These are phyloP conservation scores for Nematolebias whitei DNA, from an alignment of 2,113 vertebrate genomes.

Conservation along the genomic window DNA sequence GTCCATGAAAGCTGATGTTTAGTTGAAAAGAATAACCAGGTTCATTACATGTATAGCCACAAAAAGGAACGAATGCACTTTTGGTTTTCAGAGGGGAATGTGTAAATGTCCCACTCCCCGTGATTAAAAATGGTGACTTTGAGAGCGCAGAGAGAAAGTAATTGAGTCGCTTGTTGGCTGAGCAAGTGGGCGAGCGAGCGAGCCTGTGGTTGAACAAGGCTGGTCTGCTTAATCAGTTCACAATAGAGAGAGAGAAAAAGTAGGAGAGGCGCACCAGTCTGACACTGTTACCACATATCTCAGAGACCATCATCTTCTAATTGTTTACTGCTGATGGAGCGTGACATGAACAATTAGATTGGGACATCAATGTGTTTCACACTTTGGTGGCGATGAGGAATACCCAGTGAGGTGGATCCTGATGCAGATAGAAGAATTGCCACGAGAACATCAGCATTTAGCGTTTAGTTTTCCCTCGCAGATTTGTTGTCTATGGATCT, in stretches of 20 bases:
- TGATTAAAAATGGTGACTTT: conserved; percentile 14
- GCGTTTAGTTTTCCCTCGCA: conserved; percentile 11
- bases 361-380: conserved; percentile 71
- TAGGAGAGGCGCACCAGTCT: conserved; percentile 27
- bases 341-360: conserved; percentile 73
- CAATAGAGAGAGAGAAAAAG: conserved; percentile 13
- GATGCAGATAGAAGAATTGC: conserved; percentile 16
- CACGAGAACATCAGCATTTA: conserved; percentile 29
- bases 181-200: conserved; percentile 6
- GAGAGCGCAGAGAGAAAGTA: conserved; percentile 1
- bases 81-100: background rate
- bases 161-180: conserved; percentile 5
- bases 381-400: conserved; percentile 57
- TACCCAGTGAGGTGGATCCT: conserved; percentile 42
- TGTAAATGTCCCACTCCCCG: background rate
- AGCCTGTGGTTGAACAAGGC: conserved; percentile 32
- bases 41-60: conserved; percentile 29
- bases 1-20: conserved; percentile 33
- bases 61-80: background rate
- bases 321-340: conserved; percentile 69
- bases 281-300: conserved; percentile 51
- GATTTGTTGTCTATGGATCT: conserved; percentile 16
- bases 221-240: conserved; percentile 46
- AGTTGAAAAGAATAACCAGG: conserved; percentile 12
- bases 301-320: conserved; percentile 59